Percentiles rank a stretch among this genome's conserved stretches.
phyloP scores from a whole-genome alignment of 1,140 invertebrate species.

The Babylonia areolata region DNA sequence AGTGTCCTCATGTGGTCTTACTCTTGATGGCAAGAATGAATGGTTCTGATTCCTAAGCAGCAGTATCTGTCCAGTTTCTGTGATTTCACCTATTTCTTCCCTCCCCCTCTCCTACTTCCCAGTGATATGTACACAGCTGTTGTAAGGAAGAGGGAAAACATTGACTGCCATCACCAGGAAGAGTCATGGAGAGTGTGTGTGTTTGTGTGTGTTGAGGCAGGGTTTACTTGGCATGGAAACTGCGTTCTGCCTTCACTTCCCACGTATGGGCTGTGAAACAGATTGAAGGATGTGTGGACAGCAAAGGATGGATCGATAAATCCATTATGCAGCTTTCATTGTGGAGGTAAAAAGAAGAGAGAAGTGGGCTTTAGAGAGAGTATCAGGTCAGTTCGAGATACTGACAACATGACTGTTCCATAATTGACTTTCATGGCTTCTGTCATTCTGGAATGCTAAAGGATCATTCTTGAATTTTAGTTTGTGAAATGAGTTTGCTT shows the following conservation, averaged over 20 bases:
- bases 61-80: not conserved
- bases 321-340: too few species aligned
- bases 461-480: too few species aligned
- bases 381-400: too few species aligned
- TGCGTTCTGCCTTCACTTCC: not conserved
- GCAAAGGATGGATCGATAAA: too few species aligned
- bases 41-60: not conserved
- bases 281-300: not conserved
- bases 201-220: not conserved
- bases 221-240: not conserved
- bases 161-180: too few species aligned
- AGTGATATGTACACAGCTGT: constrained; percentile 15
- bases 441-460: too few species aligned
- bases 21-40: not conserved
- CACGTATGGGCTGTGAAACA: not conserved
- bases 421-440: too few species aligned
- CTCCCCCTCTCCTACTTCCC: not conserved
- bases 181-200: too few species aligned
- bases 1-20: not conserved
- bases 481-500: too few species aligned
- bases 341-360: too few species aligned
- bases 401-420: too few species aligned
- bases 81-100: not conserved
- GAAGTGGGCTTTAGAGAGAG: too few species aligned
- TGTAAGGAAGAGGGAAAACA: not conserved